Evolutionary conservation across 2,113 vertebrate species (phyloP).

Genomic region (Xyliphius kryptos): DNA sequence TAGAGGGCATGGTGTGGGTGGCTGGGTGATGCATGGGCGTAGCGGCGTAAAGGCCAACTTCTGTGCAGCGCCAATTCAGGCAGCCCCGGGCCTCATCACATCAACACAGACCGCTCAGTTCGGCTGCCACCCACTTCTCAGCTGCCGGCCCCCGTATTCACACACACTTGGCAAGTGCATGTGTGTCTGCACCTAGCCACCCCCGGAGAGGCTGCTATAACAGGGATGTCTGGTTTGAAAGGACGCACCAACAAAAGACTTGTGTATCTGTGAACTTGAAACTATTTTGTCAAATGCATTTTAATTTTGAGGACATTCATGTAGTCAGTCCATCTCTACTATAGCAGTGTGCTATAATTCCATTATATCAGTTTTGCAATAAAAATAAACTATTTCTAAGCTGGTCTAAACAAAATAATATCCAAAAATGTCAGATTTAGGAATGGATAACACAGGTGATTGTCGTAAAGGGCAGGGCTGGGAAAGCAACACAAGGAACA

Average conservation of each 20-base stretch:
- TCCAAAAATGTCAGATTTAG: conserved; percentile 18
- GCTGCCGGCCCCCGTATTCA: conserved; percentile 37
- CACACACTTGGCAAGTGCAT: conserved; percentile 33
- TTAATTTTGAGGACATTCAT: conserved; percentile 6
- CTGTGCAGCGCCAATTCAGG: conserved; percentile 34
- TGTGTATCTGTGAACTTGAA: conserved; percentile 14
- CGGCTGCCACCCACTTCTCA: conserved; percentile 40
- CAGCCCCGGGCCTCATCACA: conserved; percentile 37
- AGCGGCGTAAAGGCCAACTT: conserved; percentile 38
- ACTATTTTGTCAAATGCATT: conserved; percentile 1
- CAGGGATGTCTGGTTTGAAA: conserved; percentile 34
- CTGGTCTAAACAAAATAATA: no score
- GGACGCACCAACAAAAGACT: conserved; percentile 24
- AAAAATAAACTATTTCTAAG: no score
- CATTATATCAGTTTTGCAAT: no score
- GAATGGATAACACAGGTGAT: not conserved
- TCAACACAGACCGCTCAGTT: conserved; percentile 37
- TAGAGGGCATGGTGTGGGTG: conserved; percentile 33
- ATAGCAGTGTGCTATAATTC: no score
- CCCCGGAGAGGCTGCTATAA: conserved; percentile 43
- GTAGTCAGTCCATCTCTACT: no score
- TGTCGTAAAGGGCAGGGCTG: conserved; percentile 11
- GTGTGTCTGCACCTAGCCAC: conserved; percentile 39
- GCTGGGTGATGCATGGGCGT: conserved; percentile 41
- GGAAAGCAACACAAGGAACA: conserved; percentile 21